Evolutionary conservation across 2,888 invertebrate species (phyloP), one percentile per base, ranked within the genome.

Genomic region (Fabriciana adippe): DNA sequence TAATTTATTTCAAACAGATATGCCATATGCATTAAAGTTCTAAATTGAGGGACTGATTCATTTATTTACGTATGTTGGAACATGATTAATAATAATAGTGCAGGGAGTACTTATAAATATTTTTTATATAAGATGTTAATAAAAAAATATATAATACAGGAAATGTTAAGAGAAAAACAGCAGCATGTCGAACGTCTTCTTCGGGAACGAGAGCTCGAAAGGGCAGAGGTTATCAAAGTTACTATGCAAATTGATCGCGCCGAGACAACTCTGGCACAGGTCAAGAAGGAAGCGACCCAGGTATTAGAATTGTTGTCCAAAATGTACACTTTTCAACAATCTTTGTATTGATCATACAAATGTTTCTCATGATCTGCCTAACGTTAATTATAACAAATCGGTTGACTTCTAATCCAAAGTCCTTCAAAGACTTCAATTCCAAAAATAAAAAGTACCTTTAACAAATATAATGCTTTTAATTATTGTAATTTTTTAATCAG

Each of bases 151-250:
- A 14, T 45, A 64, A 55, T 50, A 75, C 76, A 99, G 98, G 98
- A 98, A 86, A 93, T 97, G 47, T 91, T 99, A 69, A 96, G 97
- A 82, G 99, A 99, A 88, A 99, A 99, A 85, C 97, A 99, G 81
- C 96, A 96, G 74, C 98, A 99, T 82, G 95, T 99, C 80, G 98
- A 99, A 82, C 96, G 97, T 79, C 93, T 99, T 76, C 94, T 99
- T 86, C 95, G 96, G 72, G 99, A 99, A 85, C 92, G 98, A 63
- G 99, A 99, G 81, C 84, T 98, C 77, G 99, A 98, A 83, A 93
- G 98, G 76, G 95, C 97, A 45, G 97, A 99, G 86, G 94, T 98
- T 35, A 97, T 97, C 15, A 95, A 96, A 85, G 95, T 96, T 70
- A 96, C 97, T 3, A 94, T 94, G 74, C 96, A 97, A 81, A 96